Base-by-base conservation (phyloP, 2,888 invertebrate genomes). In the Aricia artaxerxes region DNA sequence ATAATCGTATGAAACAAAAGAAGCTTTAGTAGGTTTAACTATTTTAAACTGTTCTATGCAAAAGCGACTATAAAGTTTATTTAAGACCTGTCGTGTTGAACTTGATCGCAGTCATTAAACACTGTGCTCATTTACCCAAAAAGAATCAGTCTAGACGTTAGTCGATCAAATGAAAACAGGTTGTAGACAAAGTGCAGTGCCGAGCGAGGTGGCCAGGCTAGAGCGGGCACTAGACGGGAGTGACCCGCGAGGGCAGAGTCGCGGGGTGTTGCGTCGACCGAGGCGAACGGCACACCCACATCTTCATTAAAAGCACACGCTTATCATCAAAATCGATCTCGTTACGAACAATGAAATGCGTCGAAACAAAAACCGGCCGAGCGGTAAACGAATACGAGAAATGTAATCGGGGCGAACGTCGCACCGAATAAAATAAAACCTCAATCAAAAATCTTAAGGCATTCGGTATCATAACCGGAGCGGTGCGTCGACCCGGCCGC, bases 391-490 rank as follows among this genome's bases (percentile, higher is more conserved):
- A 92, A 91, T 92, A 91, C 92, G 91, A 92, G 92, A 91, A 92
- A 91, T 92, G 92, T 90, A 92, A 92, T 91, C 93, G 92, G 87
- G 84, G 84, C 89, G 87, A 89, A 90, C 91, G 92, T 92, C 91
- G 90, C 88, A 84, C 88, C 89, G 90, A 93, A 92, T 91, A 91
- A 92, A 93, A 92, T 88, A 92, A 92, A 93, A 93, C 91, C 91
- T 93, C 93, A 93, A 94, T 94, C 93, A 93, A 94, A 93, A 92
- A 92, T 92, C 88, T 90, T 88, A 90, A 92, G 90, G 92, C 93
- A 90, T 89, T 90, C 90, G 88, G 90, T 90, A 92, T 94, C 91
- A 93, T 92, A 92, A 92, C 92, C 91, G 90, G 90, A 87, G 86
- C 85, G 89, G 92, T 88, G 89, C 93, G 92, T 91, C 92, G 92